Evolutionary conservation across 2,888 invertebrate species (phyloP).

Genomic region (Zhuqinia jingwanae): DNA sequence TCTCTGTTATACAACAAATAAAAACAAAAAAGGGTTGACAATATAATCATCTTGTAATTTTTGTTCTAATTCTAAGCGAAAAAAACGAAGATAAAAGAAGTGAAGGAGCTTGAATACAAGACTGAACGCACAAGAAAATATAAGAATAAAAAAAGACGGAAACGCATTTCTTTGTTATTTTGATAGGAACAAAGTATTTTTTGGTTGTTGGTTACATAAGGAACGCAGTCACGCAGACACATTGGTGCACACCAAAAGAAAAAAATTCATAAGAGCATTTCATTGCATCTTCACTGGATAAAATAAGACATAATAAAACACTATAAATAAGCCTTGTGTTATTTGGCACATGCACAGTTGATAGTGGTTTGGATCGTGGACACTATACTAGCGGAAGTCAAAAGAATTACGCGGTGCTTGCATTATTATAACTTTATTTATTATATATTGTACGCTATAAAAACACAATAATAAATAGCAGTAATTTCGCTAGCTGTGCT

Average conservation of each 20-base stretch:
- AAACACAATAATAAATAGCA: conserved; percentile 6
- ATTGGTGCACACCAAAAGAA: not conserved
- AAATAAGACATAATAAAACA: not conserved
- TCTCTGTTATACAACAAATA: no score
- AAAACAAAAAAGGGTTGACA: no score
- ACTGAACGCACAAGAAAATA: not conserved
- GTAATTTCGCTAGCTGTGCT: conserved; percentile 15
- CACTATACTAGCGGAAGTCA: not conserved
- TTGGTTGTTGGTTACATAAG: conserved; percentile 46
- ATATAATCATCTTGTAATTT: no score
- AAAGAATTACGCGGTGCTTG: conserved; percentile 14
- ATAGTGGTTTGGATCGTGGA: not conserved
- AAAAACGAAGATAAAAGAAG: not conserved
- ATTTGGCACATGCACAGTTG: no score
- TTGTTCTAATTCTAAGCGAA: no score
- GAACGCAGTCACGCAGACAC: conserved; percentile 61
- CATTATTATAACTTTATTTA: not conserved
- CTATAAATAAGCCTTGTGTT: not conserved
- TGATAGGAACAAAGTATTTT: conserved; percentile 24
- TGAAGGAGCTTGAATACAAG: not conserved
- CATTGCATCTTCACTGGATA: not conserved
- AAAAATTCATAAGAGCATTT: not conserved
- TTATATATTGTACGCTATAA: conserved; percentile 5
- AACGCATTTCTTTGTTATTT: conserved; percentile 25
- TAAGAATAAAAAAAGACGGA: conserved; percentile 27